phyloP scores from a whole-genome alignment of 2,113 vertebrate genomes.

The Mugil cephalus region DNA sequence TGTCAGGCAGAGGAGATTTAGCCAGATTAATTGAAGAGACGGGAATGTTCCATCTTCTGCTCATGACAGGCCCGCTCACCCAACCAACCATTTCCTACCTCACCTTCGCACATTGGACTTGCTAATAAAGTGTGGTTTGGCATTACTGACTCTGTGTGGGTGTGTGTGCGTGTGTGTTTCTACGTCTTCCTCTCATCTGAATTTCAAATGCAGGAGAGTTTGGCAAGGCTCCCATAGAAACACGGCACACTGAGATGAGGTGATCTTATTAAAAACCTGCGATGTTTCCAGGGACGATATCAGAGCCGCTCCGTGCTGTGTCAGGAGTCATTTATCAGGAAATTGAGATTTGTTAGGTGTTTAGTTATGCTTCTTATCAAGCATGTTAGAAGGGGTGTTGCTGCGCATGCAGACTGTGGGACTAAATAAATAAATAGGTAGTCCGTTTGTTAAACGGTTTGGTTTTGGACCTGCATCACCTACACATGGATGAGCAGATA shows the following conservation, averaged over 20 bases:
- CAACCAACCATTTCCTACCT: slow-evolving; percentile 65
- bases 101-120: slow-evolving; percentile 56
- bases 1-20: slow-evolving; percentile 50
- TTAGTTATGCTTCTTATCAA: slow-evolving; percentile 23
- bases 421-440: slow-evolving; percentile 29
- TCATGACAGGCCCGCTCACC: slow-evolving; percentile 47
- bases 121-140: slow-evolving; percentile 60
- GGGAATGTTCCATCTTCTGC: slow-evolving; percentile 61
- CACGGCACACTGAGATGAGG: slow-evolving; percentile 48
- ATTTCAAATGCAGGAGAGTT: slow-evolving; percentile 64
- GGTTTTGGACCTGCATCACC: slow-evolving; percentile 4
- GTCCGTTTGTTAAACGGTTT: slow-evolving; percentile 17
- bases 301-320: slow-evolving; percentile 37
- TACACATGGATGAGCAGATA: background rate
- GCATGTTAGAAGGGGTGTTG: slow-evolving; percentile 14
- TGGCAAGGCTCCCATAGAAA: slow-evolving; percentile 28
- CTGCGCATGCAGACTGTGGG: background rate
- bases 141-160: slow-evolving; percentile 7
- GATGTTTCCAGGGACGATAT: slow-evolving; percentile 57
- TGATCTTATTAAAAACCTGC: slow-evolving; percentile 56
- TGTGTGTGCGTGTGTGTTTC: background rate
- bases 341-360: slow-evolving; percentile 54
- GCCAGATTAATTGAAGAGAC: slow-evolving; percentile 63
- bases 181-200: slow-evolving; percentile 44
- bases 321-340: slow-evolving; percentile 67